Conservation (phyloP, 2,888 invertebrate genomes). For the Drosophila pegasa region DNA sequence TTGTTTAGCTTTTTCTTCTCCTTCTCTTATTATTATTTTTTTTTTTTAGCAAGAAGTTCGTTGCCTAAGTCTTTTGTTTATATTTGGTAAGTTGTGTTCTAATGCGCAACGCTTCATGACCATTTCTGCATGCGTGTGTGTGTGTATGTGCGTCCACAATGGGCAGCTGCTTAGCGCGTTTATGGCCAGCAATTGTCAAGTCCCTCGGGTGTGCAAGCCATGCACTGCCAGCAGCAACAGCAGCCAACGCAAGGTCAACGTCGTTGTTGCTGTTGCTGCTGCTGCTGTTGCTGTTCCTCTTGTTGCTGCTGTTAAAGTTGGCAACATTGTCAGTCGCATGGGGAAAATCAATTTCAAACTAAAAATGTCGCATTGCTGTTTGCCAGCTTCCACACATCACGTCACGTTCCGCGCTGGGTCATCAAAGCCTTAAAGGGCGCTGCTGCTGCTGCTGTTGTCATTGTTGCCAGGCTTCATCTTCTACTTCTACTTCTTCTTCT, state of each 20-base stretch:
- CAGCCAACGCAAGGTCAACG: constrained; percentile 71
- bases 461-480: too few species aligned
- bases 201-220: constrained; percentile 58
- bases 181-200: constrained; percentile 78
- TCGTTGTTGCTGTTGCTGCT: constrained; percentile 22
- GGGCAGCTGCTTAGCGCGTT: constrained; percentile 79
- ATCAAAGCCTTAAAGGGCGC: constrained; percentile 78
- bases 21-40: neutral
- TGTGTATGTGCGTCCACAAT: constrained; percentile 44
- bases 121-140: constrained; percentile 22
- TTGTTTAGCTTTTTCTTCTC: constrained; percentile 57
- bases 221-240: too few species aligned
- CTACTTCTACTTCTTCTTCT: constrained; percentile 27
- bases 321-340: constrained; percentile 54
- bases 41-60: constrained; percentile 61
- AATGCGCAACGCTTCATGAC: constrained; percentile 57
- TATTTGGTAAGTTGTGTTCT: constrained; percentile 74
- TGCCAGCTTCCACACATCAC: constrained; percentile 58
- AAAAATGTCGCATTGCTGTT: constrained; percentile 66
- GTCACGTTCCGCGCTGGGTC: constrained; percentile 77
- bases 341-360: constrained; percentile 78
- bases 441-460: constrained; percentile 26
- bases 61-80: constrained; percentile 78
- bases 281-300: constrained; percentile 13
- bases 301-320: constrained; percentile 20